Evolutionary conservation across 2,797 vertebrate genomes (phyloP), one percentile per base, ranked within the genome.

Genomic region (Enteromius thamalakanensis): DNA sequence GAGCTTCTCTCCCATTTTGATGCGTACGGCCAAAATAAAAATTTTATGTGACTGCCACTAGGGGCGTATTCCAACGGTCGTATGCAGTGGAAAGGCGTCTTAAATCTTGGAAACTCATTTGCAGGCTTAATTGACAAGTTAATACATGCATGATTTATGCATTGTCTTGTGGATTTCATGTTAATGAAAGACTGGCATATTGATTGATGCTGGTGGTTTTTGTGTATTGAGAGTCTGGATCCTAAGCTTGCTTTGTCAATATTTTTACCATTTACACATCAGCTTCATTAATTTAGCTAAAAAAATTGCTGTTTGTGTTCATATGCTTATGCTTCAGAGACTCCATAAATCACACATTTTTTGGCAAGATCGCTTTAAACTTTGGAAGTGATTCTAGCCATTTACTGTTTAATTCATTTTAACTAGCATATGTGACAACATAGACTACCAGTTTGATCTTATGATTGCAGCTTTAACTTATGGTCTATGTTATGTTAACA

Each of bases 171-270:
- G 80, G 4, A 86, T 88, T 86, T 88, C 81, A 88, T 85, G 71
- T 85, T 91, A 89, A 89, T 92, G 89, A 87, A 86, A 84, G 83
- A 86, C 74, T 26, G 47, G 64, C 49, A 21, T 87, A 90, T 92
- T 75, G 89, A 91, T 88, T 89, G 79, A 85, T 86, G 85, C 88
- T 62, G 86, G 74, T 69, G 32, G 74, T n/a, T 86, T 47, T 64
- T 77, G 51, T 82, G 58, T 70, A 47, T 51, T 14, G 12, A 62
- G 79, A 80, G 81, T 55, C 68, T 77, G 72, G 79, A 86, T 51
- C 47, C 70, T 88, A 87, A 79, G 68, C 60, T 89, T 87, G 84
- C 78, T 37, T 1, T 81, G 58, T 87, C 65, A 68, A 62, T 84
- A 87, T 84, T 58, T 86, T 87, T 42, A 82, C n/a, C 37, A 76